Evolutionary conservation across 2,797 vertebrate genomes (phyloP).

Genomic region (Hozukius guyotensis): DNA sequence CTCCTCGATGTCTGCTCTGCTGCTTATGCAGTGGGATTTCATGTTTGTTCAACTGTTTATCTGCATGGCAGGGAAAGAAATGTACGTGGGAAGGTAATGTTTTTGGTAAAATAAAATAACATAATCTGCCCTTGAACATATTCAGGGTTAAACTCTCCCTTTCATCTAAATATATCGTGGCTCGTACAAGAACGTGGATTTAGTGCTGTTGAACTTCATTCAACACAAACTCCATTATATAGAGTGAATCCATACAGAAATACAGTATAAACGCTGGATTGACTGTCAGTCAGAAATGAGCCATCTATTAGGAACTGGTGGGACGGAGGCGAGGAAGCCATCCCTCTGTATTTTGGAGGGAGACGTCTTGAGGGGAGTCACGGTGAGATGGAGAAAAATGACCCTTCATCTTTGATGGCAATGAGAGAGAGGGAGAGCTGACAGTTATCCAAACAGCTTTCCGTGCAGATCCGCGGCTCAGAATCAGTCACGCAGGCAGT

Average conservation of each 20-base stretch:
- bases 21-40: neutral
- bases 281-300: conserved; percentile 53
- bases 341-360: conserved; percentile 51
- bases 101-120: neutral
- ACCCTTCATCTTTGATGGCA: conserved; percentile 71
- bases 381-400: conserved; percentile 76
- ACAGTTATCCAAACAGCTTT: conserved; percentile 75
- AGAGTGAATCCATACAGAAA: conserved; percentile 1
- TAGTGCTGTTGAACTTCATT: neutral
- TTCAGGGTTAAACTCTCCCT: neutral
- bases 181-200: neutral
- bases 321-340: conserved; percentile 41
- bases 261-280: neutral
- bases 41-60: neutral
- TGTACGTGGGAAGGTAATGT: neutral
- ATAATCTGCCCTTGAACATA: conserved; percentile 1
- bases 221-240: neutral
- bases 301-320: conserved; percentile 36
- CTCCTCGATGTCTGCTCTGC: neutral
- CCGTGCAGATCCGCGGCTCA: conserved; percentile 53
- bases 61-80: neutral
- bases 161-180: neutral
- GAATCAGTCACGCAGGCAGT: conserved; percentile 63
- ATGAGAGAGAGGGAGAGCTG: conserved; percentile 56
- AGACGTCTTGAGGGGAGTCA: conserved; percentile 56